Conservation (phyloP, 2,113 vertebrate genomes). For the Eubucco bourcierii region DNA sequence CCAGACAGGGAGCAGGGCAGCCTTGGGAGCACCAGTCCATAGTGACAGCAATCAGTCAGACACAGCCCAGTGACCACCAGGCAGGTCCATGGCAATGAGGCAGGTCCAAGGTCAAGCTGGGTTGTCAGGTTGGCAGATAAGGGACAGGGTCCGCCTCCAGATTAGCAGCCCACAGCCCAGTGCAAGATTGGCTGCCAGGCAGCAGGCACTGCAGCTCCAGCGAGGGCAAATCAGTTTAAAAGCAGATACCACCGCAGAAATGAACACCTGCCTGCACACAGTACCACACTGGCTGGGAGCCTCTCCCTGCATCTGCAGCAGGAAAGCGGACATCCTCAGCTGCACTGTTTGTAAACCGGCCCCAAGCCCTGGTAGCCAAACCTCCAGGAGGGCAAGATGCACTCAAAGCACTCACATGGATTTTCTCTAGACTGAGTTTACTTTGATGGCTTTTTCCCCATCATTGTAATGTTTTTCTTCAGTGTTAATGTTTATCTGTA, state of each 20-base stretch:
- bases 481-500: neutral
- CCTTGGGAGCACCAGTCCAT: neutral
- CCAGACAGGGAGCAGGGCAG: neutral
- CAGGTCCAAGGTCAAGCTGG: neutral
- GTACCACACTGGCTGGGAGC: fast-evolving
- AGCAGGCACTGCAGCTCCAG: fast-evolving
- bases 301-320: neutral
- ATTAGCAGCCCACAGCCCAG: neutral
- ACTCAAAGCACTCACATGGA: neutral
- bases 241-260: neutral
- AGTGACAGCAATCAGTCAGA: neutral
- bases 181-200: neutral
- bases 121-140: neutral
- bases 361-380: fast-evolving
- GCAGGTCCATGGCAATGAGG: neutral
- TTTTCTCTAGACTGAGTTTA: neutral
- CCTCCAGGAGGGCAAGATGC: neutral
- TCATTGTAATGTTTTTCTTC: neutral
- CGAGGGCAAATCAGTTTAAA: neutral
- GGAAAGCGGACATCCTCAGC: neutral
- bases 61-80: neutral
- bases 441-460: neutral
- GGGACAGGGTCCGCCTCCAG: neutral
- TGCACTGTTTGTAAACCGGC: neutral
- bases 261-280: fast-evolving